These are phyloP conservation scores for Drosophila ezoana DNA, from an alignment of 2,888 invertebrate genomes.

Conservation along the genomic window DNA sequence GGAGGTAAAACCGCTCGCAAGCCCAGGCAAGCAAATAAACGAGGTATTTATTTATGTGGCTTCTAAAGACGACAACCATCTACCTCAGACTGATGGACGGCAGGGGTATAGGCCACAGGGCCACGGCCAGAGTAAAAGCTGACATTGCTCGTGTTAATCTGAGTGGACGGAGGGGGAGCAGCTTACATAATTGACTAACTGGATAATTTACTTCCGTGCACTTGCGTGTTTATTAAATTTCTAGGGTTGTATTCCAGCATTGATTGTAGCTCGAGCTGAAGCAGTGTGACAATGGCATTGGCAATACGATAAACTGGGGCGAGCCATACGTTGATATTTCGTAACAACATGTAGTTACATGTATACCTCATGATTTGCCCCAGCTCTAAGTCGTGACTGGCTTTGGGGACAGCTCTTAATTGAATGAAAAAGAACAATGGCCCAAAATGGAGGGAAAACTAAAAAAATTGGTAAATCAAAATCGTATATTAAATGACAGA, in stretches of 20 bases:
- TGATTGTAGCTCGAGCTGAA: conserved; percentile 46
- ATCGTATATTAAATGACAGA: too few relatives aligned
- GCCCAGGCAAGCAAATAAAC: conserved; percentile 65
- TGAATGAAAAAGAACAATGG: conserved; percentile 51
- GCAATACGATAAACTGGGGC: conserved; percentile 41
- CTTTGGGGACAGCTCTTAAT: conserved; percentile 28
- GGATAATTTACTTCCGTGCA: conserved; percentile 78
- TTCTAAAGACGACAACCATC: conserved; percentile 48
- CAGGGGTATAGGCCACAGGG: background rate
- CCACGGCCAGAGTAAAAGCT: conserved; percentile 3
- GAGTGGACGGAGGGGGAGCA: conserved; percentile 15
- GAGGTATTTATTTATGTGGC: conserved; percentile 77
- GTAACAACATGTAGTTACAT: conserved; percentile 75
- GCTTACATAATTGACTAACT: conserved; percentile 75
- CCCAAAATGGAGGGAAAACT: background rate
- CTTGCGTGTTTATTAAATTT: conserved; percentile 82
- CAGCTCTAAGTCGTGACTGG: conserved; percentile 59
- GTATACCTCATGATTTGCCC: conserved; percentile 70
- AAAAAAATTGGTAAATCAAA: background rate
- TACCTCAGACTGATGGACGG: conserved; percentile 6
- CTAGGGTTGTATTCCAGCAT: conserved; percentile 72
- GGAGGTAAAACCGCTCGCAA: conserved; percentile 46
- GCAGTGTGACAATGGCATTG: conserved; percentile 46
- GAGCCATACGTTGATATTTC: conserved; percentile 54
- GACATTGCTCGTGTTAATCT: conserved; percentile 6